Conservation (phyloP, 2,797 vertebrate genomes). For the Gymnodraco acuticeps region DNA sequence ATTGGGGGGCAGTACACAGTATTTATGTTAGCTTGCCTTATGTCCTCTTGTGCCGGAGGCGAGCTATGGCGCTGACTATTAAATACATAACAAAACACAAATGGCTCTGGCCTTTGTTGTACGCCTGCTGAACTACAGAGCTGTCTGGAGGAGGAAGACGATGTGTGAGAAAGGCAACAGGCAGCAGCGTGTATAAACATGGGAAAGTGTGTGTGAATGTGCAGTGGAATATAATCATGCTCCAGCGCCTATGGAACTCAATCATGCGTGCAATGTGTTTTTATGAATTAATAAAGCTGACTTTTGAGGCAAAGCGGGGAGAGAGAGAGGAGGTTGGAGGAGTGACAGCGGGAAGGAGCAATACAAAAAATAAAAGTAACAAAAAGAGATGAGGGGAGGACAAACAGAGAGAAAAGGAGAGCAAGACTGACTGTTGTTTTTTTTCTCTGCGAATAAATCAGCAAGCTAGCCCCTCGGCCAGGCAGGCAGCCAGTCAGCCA, state of each 20-base stretch:
- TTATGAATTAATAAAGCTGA: slow-evolving; percentile 93
- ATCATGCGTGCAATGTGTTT: slow-evolving; percentile 88
- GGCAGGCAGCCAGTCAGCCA: slow-evolving; percentile 63
- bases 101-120: slow-evolving; percentile 46
- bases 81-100: slow-evolving; percentile 84
- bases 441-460: slow-evolving; percentile 58
- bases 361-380: neutral
- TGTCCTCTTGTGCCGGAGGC: slow-evolving; percentile 69
- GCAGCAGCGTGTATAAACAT: slow-evolving; percentile 50
- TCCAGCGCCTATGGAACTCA: slow-evolving; percentile 87
- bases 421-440: slow-evolving; percentile 44
- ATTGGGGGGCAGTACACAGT: slow-evolving; percentile 45
- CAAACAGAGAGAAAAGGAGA: slow-evolving; percentile 31
- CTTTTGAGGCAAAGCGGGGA: slow-evolving; percentile 83
- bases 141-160: slow-evolving; percentile 44
- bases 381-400: slow-evolving; percentile 13
- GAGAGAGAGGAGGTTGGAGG: slow-evolving; percentile 64
- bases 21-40: slow-evolving; percentile 61
- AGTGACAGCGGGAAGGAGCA: neutral
- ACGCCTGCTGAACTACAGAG: slow-evolving; percentile 31
- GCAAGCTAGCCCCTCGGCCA: slow-evolving; percentile 36
- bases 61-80: slow-evolving; percentile 79
- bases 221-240: slow-evolving; percentile 62
- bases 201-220: slow-evolving; percentile 28
- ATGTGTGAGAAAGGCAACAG: slow-evolving; percentile 41